A percentile compares a stretch with the other conserved stretches of the same genome.
These are phyloP conservation scores for Trichomalopsis sarcophagae DNA, from an alignment of 1,140 invertebrate genomes.

Conservation along the genomic window DNA sequence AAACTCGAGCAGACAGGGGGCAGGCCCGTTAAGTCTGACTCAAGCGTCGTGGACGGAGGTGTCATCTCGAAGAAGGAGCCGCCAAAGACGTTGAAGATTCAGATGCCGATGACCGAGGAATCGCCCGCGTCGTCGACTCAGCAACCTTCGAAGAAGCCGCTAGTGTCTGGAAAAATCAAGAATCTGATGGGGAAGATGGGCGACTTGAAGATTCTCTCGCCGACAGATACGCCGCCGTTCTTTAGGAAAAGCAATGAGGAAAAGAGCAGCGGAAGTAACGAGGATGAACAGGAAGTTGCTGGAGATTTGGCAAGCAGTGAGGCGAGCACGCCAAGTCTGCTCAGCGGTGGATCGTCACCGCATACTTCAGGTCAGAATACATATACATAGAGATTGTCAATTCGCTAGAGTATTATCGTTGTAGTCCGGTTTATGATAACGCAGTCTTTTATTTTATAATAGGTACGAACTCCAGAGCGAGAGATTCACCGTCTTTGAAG, in stretches of 20 bases:
- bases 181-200: conserved; percentile 70
- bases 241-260: conserved; percentile 64
- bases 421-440: not conserved
- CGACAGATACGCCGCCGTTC: conserved; percentile 67
- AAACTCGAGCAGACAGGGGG: conserved; percentile 3
- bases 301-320: conserved; percentile 21
- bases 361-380: conserved; percentile 58
- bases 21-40: conserved; percentile 5
- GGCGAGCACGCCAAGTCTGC: conserved; percentile 30
- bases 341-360: conserved; percentile 57
- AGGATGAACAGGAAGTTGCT: conserved; percentile 54
- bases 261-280: conserved; percentile 55
- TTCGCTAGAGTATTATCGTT: not conserved
- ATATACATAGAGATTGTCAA: not conserved
- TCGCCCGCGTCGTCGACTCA: not conserved
- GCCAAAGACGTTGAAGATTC: conserved; percentile 60
- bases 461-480: conserved; percentile 34
- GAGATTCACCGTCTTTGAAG: conserved; percentile 49
- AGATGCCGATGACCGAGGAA: not conserved
- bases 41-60: conserved; percentile 41
- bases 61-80: conserved; percentile 58
- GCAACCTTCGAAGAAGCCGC: conserved; percentile 46
- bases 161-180: conserved; percentile 70
- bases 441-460: conserved; percentile 24
- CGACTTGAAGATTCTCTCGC: conserved; percentile 70